These are phyloP conservation scores for Zonitis immaculata DNA, from an alignment of 2,888 invertebrate species.

Conservation along the genomic window DNA sequence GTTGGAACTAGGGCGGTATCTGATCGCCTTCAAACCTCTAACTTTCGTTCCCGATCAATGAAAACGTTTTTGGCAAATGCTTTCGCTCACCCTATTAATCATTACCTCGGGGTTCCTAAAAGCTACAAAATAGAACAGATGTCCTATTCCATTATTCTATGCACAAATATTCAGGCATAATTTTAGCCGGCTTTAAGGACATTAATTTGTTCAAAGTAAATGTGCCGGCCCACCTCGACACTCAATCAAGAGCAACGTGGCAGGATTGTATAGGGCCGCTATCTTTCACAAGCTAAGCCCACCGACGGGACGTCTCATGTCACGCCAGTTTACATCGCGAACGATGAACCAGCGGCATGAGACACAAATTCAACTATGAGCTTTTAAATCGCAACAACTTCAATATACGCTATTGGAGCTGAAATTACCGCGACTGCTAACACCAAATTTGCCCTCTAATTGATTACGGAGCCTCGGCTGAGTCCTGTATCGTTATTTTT, in stretches of 20 bases:
- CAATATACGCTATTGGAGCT: slow-evolving; percentile 66
- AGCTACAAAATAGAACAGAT: slow-evolving; percentile 60
- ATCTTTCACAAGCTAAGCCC: no score
- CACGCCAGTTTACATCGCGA: no score
- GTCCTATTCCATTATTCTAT: slow-evolving; percentile 64
- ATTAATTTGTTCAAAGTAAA: slow-evolving; percentile 66
- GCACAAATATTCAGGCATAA: slow-evolving; percentile 50
- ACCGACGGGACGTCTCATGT: no score
- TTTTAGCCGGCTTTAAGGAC: slow-evolving; percentile 59
- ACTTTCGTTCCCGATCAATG: slow-evolving; percentile 66
- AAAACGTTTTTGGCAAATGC: slow-evolving; percentile 66
- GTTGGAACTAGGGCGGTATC: no score
- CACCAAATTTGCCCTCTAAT: slow-evolving; percentile 61
- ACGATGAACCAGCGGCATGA: slow-evolving; percentile 44
- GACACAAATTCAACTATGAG: slow-evolving; percentile 46
- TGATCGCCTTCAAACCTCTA: slow-evolving; percentile 65
- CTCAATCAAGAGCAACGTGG: slow-evolving; percentile 46
- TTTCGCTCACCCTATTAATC: slow-evolving; percentile 52
- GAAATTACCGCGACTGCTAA: slow-evolving; percentile 70
- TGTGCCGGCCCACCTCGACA: slow-evolving; percentile 51
- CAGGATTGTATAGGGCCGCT: slow-evolving; percentile 39
- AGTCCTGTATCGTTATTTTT: slow-evolving; percentile 62
- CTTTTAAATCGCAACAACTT: slow-evolving; percentile 61
- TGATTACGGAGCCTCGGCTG: slow-evolving; percentile 43
- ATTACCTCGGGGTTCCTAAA: slow-evolving; percentile 45